Evolutionary conservation across 2,888 invertebrate genomes (phyloP).

Genomic region (Tinea trinotella): DNA sequence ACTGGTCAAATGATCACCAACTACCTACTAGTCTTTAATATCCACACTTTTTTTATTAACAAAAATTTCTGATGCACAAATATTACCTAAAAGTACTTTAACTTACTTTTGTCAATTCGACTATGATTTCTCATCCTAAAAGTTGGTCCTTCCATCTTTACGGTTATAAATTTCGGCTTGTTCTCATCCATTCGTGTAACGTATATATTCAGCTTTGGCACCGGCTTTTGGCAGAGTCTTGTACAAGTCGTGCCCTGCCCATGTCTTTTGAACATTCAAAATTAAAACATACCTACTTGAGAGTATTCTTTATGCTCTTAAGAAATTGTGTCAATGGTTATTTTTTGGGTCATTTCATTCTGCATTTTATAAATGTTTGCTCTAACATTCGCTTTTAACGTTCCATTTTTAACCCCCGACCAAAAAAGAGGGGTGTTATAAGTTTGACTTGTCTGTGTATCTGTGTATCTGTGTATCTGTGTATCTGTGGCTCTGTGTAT

Average conservation of each 20-base stretch:
- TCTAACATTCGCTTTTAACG: background rate
- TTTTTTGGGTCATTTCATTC: slow-evolving; percentile 3
- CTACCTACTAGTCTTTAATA: too few species aligned
- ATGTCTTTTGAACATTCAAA: slow-evolving; percentile 6
- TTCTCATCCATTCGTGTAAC: slow-evolving; percentile 30
- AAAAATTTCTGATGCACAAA: too few species aligned
- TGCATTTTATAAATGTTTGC: background rate
- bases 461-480: too few species aligned
- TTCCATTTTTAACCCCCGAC: too few species aligned
- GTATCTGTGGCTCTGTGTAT: too few species aligned
- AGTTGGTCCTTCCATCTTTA: background rate
- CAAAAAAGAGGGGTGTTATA: too few species aligned
- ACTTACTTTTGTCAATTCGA: too few species aligned
- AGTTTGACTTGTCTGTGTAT: too few species aligned
- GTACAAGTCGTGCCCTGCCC: slow-evolving; percentile 1
- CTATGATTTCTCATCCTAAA: background rate
- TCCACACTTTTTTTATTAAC: too few species aligned
- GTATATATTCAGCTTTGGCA: slow-evolving; percentile 50
- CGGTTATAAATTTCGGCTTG: background rate
- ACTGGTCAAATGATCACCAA: too few species aligned
- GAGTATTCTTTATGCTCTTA: background rate
- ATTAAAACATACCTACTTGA: background rate
- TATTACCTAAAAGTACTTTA: too few species aligned
- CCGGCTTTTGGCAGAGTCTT: slow-evolving; percentile 22
- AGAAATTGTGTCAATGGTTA: slow-evolving; percentile 1